phyloP scores from a whole-genome alignment of 2,888 invertebrate genomes.

The Pandemis cinnamomeana region DNA sequence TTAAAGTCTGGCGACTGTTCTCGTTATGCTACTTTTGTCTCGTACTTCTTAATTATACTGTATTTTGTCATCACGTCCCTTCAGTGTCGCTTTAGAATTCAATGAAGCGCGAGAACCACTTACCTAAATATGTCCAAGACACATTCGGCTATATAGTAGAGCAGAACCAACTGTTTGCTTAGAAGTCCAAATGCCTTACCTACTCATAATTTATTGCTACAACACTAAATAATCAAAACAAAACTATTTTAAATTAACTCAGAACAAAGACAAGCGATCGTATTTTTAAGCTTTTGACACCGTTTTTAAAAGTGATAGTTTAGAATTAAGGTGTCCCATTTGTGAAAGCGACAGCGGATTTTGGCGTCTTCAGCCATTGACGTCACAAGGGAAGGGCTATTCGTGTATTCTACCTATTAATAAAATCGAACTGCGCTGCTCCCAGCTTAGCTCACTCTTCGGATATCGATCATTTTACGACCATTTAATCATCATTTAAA shows the following conservation, averaged over 20 bases:
- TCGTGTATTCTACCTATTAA: constrained; percentile 69
- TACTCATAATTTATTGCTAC: neutral
- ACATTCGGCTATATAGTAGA: too few relatives aligned
- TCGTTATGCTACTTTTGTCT: too few relatives aligned
- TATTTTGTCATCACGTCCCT: too few relatives aligned
- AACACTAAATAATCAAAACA: neutral
- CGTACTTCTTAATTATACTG: too few relatives aligned
- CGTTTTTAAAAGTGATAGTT: constrained; percentile 50
- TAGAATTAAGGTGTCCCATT: constrained; percentile 54
- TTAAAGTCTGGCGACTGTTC: too few relatives aligned
- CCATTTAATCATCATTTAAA: constrained; percentile 2
- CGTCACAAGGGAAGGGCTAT: constrained; percentile 73
- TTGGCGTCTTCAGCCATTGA: constrained; percentile 63
- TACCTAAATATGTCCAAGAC: too few relatives aligned
- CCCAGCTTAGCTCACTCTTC: constrained; percentile 44
- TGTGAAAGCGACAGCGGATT: constrained; percentile 57
- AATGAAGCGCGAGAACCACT: too few relatives aligned
- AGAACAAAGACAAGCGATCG: constrained; percentile 35
- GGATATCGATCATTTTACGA: constrained; percentile 14
- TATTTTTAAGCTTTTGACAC: constrained; percentile 60
- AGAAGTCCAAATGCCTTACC: too few relatives aligned
- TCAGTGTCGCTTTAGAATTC: too few relatives aligned
- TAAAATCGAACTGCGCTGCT: constrained; percentile 58
- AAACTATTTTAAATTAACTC: neutral
- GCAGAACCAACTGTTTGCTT: too few relatives aligned